Evolutionary conservation across 1,140 invertebrate genomes (phyloP).

Genomic region (Eurosta solidaginis): DNA sequence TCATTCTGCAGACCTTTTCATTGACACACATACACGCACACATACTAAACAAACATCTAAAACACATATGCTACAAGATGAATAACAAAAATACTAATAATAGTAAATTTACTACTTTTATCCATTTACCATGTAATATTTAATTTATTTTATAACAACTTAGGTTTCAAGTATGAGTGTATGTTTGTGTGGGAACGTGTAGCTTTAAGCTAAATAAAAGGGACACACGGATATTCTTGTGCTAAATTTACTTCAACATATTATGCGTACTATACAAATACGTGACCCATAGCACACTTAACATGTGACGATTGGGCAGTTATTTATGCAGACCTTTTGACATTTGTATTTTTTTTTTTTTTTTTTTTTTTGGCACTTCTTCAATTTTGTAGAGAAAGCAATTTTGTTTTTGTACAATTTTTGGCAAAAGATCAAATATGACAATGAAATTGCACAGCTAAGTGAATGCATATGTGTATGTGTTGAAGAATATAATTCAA

Average conservation of each 20-base stretch:
- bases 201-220: not conserved
- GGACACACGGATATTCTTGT: not conserved
- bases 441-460: not conserved
- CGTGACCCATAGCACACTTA: not conserved
- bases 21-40: not conserved
- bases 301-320: slow-evolving; percentile 15
- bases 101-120: slow-evolving; percentile 5
- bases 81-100: not conserved
- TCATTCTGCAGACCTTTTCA: not conserved
- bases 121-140: slow-evolving; percentile 20
- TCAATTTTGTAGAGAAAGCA: not conserved
- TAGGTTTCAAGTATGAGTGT: too few species aligned
- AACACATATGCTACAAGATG: not conserved
- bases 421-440: not conserved
- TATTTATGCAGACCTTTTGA: not conserved
- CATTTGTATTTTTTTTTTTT: not conserved
- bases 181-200: too few species aligned
- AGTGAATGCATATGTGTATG: not conserved
- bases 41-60: not conserved
- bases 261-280: not conserved
- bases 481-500: not conserved
- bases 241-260: not conserved
- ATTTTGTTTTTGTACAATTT: not conserved
- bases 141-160: slow-evolving; percentile 4
- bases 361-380: not conserved